phyloP scores from a whole-genome alignment of 2,797 vertebrate species.

The Anas acuta region DNA sequence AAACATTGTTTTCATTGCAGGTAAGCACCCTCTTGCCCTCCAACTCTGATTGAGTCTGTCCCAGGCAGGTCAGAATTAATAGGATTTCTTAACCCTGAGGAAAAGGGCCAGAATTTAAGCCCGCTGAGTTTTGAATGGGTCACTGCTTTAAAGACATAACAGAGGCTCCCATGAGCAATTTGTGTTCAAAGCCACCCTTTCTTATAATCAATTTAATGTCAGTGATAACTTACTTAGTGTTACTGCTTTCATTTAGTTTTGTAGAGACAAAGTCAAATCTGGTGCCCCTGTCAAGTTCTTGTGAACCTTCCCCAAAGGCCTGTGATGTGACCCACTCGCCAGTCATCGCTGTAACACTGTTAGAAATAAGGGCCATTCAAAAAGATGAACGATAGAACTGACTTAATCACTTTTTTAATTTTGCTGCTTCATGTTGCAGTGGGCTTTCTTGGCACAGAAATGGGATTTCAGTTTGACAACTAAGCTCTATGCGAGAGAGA shows the following conservation, averaged over 20 bases:
- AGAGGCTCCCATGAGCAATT: background rate
- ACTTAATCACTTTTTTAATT: background rate
- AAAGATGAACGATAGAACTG: background rate
- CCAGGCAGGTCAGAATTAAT: background rate
- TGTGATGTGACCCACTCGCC: background rate
- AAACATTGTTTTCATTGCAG: background rate
- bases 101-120: background rate
- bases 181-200: background rate
- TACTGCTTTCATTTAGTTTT: background rate
- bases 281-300: background rate
- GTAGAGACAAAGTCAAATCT: background rate
- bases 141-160: background rate
- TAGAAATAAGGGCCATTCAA: background rate
- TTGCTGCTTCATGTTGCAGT: background rate
- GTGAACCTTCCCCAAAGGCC: background rate
- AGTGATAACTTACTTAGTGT: background rate
- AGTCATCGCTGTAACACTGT: background rate
- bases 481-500: background rate
- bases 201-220: background rate
- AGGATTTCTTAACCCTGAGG: background rate
- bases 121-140: background rate
- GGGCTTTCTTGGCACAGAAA: background rate
- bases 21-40: background rate
- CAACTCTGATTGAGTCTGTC: background rate
- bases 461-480: slow-evolving; percentile 14